phyloP scores from a whole-genome alignment of 2,888 invertebrate genomes.

The Salpingus planirostris region DNA sequence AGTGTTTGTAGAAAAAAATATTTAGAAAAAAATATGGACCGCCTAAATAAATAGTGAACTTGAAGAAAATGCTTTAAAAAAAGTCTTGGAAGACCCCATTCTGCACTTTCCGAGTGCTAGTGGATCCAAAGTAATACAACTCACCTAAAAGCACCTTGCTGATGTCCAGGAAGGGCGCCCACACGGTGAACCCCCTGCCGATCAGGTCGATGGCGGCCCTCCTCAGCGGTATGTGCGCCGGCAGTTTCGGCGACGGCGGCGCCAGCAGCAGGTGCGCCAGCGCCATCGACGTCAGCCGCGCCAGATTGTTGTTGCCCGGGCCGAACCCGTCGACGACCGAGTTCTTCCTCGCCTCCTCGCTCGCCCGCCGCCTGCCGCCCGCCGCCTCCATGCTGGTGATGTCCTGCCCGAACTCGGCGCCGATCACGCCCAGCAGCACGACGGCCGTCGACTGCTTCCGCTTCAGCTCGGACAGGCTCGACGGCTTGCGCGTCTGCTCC shows the following conservation, averaged over 20 bases:
- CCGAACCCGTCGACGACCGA: constrained; percentile 76
- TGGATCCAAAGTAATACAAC: neutral
- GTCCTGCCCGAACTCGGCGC: constrained; percentile 97
- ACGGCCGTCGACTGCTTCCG: constrained; percentile 96
- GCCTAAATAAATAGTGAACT: no score
- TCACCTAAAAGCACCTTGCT: constrained; percentile 69
- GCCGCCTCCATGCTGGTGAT: constrained; percentile 59
- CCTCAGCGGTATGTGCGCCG: constrained; percentile 85
- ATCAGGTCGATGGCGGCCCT: constrained; percentile 95
- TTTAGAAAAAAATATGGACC: constrained; percentile 4
- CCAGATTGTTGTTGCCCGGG: constrained; percentile 79
- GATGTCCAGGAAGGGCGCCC: constrained; percentile 96
- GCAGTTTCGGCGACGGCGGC: constrained; percentile 74
- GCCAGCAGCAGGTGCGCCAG: constrained; percentile 85
- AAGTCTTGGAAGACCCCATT: neutral
- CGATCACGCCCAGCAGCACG: constrained; percentile 92
- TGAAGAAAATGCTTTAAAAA: no score
- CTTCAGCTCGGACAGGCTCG: constrained; percentile 76
- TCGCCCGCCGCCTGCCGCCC: constrained; percentile 52
- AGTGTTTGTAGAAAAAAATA: no score
- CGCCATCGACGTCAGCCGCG: constrained; percentile 88
- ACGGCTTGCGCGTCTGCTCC: constrained; percentile 76
- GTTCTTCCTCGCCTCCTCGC: constrained; percentile 59
- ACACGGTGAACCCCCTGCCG: constrained; percentile 95
- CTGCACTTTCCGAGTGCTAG: neutral